Conservation (phyloP, 2,113 vertebrate species). For the Aspidoscelis tigris region DNA sequence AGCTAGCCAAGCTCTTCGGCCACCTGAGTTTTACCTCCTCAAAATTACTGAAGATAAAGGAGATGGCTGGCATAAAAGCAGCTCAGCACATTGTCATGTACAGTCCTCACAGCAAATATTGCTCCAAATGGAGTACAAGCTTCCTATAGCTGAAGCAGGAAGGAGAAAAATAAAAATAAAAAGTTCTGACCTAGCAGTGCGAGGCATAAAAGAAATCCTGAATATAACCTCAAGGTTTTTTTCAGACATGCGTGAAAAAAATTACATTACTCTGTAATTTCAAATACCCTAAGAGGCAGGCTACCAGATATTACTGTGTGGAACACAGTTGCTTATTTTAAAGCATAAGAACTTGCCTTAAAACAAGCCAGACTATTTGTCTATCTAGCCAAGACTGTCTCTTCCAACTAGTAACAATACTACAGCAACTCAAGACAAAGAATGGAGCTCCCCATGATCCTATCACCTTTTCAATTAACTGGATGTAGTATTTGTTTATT, state of each 20-base stretch:
- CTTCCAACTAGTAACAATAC: not conserved
- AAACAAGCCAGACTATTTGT: not conserved
- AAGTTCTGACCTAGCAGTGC: not conserved
- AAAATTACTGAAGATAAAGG: not conserved
- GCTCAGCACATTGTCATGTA: too few species aligned
- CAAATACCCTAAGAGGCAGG: not conserved
- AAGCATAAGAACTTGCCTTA: not conserved
- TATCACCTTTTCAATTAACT: not conserved
- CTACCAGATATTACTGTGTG: not conserved
- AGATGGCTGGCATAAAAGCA: accelerated
- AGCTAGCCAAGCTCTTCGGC: not conserved
- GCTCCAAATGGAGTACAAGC: not conserved
- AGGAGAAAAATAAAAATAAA: too few species aligned
- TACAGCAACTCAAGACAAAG: not conserved
- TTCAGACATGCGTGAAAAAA: not conserved
- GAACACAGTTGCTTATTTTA: not conserved
- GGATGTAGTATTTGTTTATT: not conserved
- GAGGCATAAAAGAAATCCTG: not conserved
- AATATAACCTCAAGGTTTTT: not conserved
- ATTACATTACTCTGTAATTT: not conserved
- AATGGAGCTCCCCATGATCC: not conserved
- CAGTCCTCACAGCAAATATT: not conserved
- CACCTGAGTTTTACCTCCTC: not conserved
- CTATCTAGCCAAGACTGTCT: not conserved
- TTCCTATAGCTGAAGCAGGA: not conserved